phyloP scores from a whole-genome alignment of 2,888 invertebrate genomes.

The Parochlus steinenii region DNA sequence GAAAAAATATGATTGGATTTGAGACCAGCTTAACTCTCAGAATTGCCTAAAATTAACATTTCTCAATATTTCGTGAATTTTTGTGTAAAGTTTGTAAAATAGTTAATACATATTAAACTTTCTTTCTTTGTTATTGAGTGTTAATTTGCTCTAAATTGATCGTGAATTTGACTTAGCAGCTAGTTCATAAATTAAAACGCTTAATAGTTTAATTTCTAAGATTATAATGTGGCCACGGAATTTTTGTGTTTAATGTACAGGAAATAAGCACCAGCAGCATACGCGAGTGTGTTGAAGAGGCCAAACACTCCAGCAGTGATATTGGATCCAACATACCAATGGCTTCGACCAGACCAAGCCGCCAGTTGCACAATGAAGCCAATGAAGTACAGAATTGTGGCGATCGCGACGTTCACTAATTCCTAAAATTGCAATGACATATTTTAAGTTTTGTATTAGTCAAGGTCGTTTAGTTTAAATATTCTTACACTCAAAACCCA shows the following conservation, averaged over 20 bases:
- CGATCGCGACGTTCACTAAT: constrained; percentile 54
- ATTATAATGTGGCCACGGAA: no score
- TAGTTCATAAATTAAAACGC: no score
- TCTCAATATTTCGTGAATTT: no score
- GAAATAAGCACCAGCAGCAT: constrained; percentile 59
- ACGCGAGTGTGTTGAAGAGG: constrained; percentile 62
- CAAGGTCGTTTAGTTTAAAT: background rate
- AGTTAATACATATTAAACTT: no score
- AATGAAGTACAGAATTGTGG: constrained; percentile 54
- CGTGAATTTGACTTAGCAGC: no score
- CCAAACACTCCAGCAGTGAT: constrained; percentile 73
- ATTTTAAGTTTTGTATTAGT: background rate
- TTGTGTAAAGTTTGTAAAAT: no score
- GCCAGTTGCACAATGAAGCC: constrained; percentile 67
- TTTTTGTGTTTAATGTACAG: constrained; percentile 57
- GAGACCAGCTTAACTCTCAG: no score
- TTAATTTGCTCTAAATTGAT: no score
- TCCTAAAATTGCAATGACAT: constrained; percentile 42
- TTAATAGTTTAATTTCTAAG: no score
- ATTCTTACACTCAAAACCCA: constrained; percentile 65
- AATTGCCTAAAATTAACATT: no score
- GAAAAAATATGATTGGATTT: no score
- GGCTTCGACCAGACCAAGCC: constrained; percentile 32
- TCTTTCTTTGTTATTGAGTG: no score
- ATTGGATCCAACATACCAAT: constrained; percentile 35